These are phyloP conservation scores for Andrena chrysosceles DNA, from an alignment of 2,888 invertebrate species.

Conservation along the genomic window DNA sequence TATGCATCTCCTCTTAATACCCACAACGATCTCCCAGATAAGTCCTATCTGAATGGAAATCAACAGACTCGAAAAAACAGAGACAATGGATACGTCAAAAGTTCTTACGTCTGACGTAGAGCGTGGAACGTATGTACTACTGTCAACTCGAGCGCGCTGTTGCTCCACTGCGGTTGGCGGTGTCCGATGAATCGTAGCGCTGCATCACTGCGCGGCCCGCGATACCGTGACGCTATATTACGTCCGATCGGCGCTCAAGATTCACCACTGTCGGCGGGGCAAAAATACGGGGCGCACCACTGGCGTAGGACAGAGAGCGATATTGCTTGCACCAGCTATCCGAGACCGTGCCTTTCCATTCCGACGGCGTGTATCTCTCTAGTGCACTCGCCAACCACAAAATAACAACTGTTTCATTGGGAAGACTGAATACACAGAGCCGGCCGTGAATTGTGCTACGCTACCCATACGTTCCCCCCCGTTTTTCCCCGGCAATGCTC, in stretches of 20 bases:
- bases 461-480: slow-evolving; percentile 9
- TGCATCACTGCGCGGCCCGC: slow-evolving; percentile 32
- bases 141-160: slow-evolving; percentile 32
- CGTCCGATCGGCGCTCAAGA: slow-evolving; percentile 59
- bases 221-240: slow-evolving; percentile 45
- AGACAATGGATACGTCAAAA: slow-evolving; percentile 1
- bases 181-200: slow-evolving; percentile 46
- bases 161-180: slow-evolving; percentile 16
- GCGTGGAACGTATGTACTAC: slow-evolving; percentile 22
- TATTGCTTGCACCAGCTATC: slow-evolving; percentile 55
- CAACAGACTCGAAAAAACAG: background rate
- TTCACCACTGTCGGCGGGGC: slow-evolving; percentile 36
- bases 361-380: slow-evolving; percentile 62
- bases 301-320: slow-evolving; percentile 44
- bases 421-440: slow-evolving; percentile 63
- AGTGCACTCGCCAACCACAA: slow-evolving; percentile 65
- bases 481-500: background rate
- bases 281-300: slow-evolving; percentile 42
- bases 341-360: slow-evolving; percentile 46
- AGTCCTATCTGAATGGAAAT: background rate
- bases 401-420: slow-evolving; percentile 72
- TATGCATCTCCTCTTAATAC: too few species aligned
- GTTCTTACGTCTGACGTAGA: slow-evolving; percentile 3
- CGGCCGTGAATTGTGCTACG: slow-evolving; percentile 65
- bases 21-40: too few species aligned